Base-by-base conservation (phyloP, 2,888 invertebrate genomes). In the Eudemis profundana region DNA sequence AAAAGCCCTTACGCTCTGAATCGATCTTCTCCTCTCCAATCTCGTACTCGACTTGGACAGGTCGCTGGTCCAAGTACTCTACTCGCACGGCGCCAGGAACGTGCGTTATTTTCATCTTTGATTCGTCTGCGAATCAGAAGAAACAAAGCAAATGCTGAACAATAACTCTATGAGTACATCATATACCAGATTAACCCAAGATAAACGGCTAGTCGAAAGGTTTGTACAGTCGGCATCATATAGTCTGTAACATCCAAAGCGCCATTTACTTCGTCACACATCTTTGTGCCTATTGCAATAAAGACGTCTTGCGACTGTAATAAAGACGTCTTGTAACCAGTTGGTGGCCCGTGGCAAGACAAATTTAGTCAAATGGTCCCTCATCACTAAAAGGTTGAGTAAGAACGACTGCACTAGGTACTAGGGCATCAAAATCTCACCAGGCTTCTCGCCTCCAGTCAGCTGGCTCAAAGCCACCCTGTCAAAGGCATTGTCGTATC, bases 401-500 rank as follows among this genome's bases (percentile, higher is more conserved):
- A 23, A 23, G 23, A 23, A 23, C 3, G 5, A 23, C 23, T 23
- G 3, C 10, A 33, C 8, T 0, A 33, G 10, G 8, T 8, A 33
- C 33, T 8, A 10, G 5, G 23, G 5, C 23, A 1, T n/a, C n/a
- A 33, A 8, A 15, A 4, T 8, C 68, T 75, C 44, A 90, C 90
- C 88, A 17, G 86, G 85, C 63, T 70, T 82, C 0, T 87, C 85
- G 1, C 89, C 90, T 14, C 72, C 81, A 10, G 88, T 89, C 7
- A 89, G 82, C 66, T 92, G 91, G 46, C 90, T 90, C 0, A 89
- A 71, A 0, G 91, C 90, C 19, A 83, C 74, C 50, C 88, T 81
- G 56, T 92, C 91, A 61, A 79, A 92, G 0, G 83, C 87, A 44
- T 90, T 90, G 59, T 89, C 86, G 7, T 78, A 73, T 29, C 70